phyloP scores from a whole-genome alignment of 2,888 invertebrate genomes.

The Trichopoda pennipes region DNA sequence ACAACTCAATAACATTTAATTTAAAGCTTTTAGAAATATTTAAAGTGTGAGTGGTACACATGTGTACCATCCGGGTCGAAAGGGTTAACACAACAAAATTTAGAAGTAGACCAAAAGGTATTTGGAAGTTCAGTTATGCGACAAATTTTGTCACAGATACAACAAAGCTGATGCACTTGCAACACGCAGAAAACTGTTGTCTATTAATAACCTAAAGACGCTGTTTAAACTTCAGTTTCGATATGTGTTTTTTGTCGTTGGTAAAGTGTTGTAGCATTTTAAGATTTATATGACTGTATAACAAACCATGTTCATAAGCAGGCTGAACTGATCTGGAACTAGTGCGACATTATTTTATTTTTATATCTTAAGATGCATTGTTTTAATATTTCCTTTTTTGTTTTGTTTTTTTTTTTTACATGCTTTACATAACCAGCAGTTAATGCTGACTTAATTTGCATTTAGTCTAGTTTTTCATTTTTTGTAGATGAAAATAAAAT shows the following conservation, averaged over 20 bases:
- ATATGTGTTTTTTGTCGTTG: background rate
- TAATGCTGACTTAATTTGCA: conserved; percentile 49
- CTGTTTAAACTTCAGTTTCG: conserved; percentile 66
- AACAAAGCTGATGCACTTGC: conserved; percentile 16
- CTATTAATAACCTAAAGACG: conserved; percentile 64
- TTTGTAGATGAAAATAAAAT: background rate
- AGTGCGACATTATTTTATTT: conserved; percentile 53
- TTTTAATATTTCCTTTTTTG: background rate
- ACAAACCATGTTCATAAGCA: conserved; percentile 26
- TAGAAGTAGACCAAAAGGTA: too few relatives aligned
- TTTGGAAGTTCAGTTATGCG: too few relatives aligned
- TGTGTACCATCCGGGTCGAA: too few relatives aligned
- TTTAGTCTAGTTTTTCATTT: conserved; percentile 44
- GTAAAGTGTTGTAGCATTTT: conserved; percentile 13
- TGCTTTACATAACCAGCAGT: conserved; percentile 19
- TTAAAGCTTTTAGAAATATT: too few relatives aligned
- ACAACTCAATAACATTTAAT: too few relatives aligned
- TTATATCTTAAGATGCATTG: conserved; percentile 39
- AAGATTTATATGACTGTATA: conserved; percentile 30
- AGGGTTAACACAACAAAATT: too few relatives aligned
- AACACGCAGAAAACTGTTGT: conserved; percentile 40
- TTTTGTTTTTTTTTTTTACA: conserved; percentile 2
- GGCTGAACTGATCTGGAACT: conserved; percentile 44
- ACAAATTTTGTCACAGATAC: too few relatives aligned
- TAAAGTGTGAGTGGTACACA: too few relatives aligned